Percentiles rank a stretch among this genome's conserved stretches.
These are phyloP conservation scores for Tromatobia lineatoria DNA, from an alignment of 2,888 invertebrate genomes.

Conservation along the genomic window DNA sequence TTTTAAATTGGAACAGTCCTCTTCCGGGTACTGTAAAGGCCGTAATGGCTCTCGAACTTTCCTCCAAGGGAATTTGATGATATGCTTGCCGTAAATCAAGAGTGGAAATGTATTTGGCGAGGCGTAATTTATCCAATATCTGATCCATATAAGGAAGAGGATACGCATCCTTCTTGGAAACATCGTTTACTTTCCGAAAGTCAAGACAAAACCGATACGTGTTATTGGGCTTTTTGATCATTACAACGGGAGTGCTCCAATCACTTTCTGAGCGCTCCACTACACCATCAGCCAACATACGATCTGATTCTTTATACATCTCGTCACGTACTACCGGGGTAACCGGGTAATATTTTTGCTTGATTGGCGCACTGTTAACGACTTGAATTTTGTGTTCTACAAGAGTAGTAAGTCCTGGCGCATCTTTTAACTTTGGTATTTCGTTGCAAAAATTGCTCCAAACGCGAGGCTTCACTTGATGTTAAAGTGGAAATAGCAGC, in stretches of 20 bases:
- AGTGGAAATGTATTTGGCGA: constrained; percentile 56
- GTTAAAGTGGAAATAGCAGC: too few relatives aligned
- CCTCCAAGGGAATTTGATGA: too few relatives aligned
- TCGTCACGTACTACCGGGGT: not conserved
- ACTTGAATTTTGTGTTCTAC: constrained; percentile 44
- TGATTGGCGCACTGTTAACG: not conserved
- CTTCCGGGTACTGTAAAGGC: too few relatives aligned
- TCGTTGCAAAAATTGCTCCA: not conserved
- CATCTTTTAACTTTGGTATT: not conserved
- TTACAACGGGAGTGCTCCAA: too few relatives aligned
- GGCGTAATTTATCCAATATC: constrained; percentile 60
- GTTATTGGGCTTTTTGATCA: not conserved
- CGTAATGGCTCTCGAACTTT: too few relatives aligned
- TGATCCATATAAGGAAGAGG: constrained; percentile 61
- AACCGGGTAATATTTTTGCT: not conserved
- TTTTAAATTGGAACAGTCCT: too few relatives aligned
- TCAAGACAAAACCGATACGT: constrained; percentile 73
- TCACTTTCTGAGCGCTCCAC: too few relatives aligned
- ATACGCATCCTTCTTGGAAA: constrained; percentile 58
- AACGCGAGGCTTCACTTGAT: too few relatives aligned
- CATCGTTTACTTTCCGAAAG: constrained; percentile 75
- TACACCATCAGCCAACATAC: too few relatives aligned
- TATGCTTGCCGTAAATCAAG: constrained; percentile 67
- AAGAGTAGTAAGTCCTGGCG: not conserved
- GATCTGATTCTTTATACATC: too few relatives aligned